Evolutionary conservation across 2,113 vertebrate genomes (phyloP).

Genomic region (Erinaceus europaeus): DNA sequence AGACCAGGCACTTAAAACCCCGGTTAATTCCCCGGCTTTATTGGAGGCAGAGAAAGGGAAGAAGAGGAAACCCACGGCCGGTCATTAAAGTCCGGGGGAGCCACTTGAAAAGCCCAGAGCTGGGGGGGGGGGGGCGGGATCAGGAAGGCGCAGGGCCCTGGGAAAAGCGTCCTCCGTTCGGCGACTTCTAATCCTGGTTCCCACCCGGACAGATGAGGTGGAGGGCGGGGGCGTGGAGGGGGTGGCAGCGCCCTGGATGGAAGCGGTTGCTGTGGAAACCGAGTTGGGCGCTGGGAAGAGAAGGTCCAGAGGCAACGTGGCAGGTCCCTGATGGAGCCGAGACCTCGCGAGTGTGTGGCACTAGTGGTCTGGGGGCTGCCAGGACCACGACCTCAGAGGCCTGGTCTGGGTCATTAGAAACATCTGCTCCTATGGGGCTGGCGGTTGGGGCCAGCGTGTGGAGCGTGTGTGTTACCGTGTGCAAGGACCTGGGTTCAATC

Average conservation of each 20-base stretch:
- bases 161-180: constrained; percentile 52
- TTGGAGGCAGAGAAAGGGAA: constrained; percentile 70
- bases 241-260: constrained; percentile 41
- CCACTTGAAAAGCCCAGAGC: constrained; percentile 72
- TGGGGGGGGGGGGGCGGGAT: neutral
- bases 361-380: neutral
- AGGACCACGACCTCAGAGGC: neutral
- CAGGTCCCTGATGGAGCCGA: constrained; percentile 71
- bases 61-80: constrained; percentile 66
- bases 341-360: constrained; percentile 34
- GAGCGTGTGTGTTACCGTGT: too few species aligned
- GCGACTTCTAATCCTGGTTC: constrained; percentile 70
- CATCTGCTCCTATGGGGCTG: too few species aligned
- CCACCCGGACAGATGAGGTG: constrained; percentile 76
- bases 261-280: constrained; percentile 64
- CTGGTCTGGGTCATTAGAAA: too few species aligned
- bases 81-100: constrained; percentile 70
- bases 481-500: too few species aligned
- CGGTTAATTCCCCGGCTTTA: constrained; percentile 75
- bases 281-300: neutral
- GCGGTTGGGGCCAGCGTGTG: too few species aligned
- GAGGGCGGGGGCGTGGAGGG: neutral
- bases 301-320: constrained; percentile 71
- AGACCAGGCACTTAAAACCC: constrained; percentile 69
- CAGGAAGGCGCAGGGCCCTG: constrained; percentile 61